A percentile compares a stretch with the other conserved stretches of the same genome.
Conservation (phyloP, 2,888 invertebrate genomes). For the Acleris sparsana region DNA sequence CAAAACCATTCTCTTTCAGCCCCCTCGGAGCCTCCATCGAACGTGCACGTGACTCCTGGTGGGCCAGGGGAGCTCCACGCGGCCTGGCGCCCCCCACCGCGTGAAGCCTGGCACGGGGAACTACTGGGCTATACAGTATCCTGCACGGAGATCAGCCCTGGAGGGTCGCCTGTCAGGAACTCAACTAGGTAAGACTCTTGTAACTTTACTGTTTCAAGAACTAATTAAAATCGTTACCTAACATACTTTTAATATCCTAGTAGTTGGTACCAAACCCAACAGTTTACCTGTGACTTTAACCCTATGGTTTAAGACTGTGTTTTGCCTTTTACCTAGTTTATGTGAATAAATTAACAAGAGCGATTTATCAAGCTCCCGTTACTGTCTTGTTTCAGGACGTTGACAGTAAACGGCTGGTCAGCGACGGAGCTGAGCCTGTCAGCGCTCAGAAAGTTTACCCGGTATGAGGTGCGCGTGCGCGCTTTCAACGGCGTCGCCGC, state of each 20-base stretch:
- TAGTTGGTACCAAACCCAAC: no score
- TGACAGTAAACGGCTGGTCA: slow-evolving; percentile 89
- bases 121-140: slow-evolving; percentile 89
- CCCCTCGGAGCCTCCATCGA: slow-evolving; percentile 88
- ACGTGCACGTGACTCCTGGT: slow-evolving; percentile 86
- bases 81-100: slow-evolving; percentile 89
- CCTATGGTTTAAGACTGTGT: no score
- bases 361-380: no score
- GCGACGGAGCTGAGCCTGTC: slow-evolving; percentile 85
- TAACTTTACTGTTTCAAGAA: background rate
- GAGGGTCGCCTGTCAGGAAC: slow-evolving; percentile 63
- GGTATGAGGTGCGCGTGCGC: slow-evolving; percentile 90
- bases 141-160: slow-evolving; percentile 85
- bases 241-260: no score
- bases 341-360: no score
- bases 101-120: slow-evolving; percentile 90
- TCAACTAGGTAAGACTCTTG: slow-evolving; percentile 57
- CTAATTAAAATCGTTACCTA: no score
- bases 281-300: no score
- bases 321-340: no score
- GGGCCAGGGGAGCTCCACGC: slow-evolving; percentile 88
- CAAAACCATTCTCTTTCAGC: slow-evolving; percentile 55
- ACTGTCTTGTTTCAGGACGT: slow-evolving; percentile 67
- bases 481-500: slow-evolving; percentile 92
- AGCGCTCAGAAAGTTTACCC: slow-evolving; percentile 89